Conservation (phyloP, 2,888 invertebrate genomes). For the Pterobdella sp. region DNA sequence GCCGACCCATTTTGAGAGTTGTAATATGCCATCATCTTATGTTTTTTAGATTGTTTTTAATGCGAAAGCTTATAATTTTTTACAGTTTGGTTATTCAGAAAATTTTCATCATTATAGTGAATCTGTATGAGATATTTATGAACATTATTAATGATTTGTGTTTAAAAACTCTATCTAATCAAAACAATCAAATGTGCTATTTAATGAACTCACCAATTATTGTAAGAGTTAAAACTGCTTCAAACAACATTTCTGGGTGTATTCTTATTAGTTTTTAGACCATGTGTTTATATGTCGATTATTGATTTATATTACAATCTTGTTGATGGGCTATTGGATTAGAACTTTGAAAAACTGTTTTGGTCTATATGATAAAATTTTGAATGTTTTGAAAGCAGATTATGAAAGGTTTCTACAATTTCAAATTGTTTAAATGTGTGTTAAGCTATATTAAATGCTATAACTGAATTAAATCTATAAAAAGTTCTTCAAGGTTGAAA, state of each 20-base stretch:
- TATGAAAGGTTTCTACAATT: not conserved
- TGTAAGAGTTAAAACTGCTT: not conserved
- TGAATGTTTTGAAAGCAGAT: not conserved
- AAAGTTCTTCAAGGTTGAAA: not conserved
- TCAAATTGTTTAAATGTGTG: too few species aligned
- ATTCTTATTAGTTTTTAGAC: too few species aligned
- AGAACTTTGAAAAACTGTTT: too few species aligned
- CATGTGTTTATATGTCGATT: too few species aligned
- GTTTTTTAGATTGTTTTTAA: not conserved
- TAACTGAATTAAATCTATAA: not conserved
- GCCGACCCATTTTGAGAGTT: conserved; percentile 13
- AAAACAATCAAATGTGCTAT: not conserved
- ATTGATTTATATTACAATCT: too few species aligned
- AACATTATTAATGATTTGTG: not conserved
- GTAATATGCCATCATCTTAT: conserved; percentile 28
- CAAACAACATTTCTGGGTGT: too few species aligned
- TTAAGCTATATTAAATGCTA: too few species aligned
- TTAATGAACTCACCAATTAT: not conserved
- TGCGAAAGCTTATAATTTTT: not conserved
- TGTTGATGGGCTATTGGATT: too few species aligned
- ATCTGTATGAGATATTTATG: not conserved
- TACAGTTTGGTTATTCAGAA: not conserved
- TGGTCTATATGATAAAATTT: not conserved
- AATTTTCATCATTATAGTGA: not conserved
- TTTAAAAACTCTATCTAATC: not conserved